phyloP scores from a whole-genome alignment of 2,113 vertebrate species.

The Scomber scombrus region DNA sequence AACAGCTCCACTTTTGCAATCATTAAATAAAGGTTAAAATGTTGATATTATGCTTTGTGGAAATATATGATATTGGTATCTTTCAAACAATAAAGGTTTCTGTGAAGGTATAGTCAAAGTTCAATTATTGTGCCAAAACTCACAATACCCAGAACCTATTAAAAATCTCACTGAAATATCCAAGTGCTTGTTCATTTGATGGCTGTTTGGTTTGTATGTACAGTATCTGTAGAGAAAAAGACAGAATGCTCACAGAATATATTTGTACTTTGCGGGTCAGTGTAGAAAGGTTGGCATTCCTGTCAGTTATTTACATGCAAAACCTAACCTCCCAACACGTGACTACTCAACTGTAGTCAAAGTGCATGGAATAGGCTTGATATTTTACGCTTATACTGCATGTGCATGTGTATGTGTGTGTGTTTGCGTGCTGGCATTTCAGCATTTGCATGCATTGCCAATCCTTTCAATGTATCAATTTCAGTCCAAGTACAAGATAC shows the following conservation, averaged over 20 bases:
- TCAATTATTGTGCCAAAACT: no score
- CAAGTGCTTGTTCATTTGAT: no score
- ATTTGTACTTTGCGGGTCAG: background rate
- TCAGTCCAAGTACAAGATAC: background rate
- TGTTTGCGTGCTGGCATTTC: background rate
- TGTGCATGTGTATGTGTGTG: background rate
- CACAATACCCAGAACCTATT: no score
- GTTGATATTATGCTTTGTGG: background rate
- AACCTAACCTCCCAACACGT: background rate
- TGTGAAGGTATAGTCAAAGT: no score
- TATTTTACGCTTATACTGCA: background rate
- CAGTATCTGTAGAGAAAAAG: background rate
- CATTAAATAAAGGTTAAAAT: no score
- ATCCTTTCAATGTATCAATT: conserved; percentile 6
- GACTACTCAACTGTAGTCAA: background rate
- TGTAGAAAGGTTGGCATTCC: background rate
- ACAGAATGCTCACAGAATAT: background rate
- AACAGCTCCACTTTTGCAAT: no score
- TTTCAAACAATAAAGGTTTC: no score
- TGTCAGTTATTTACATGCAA: background rate
- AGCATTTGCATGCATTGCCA: conserved; percentile 15
- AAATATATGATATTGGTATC: background rate
- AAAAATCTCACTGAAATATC: no score
- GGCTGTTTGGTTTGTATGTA: no score
- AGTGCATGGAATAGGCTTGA: background rate